Evolutionary conservation across 2,797 vertebrate genomes (phyloP), one percentile per base, ranked within the genome.

Genomic region (Acipenser transmontanus): DNA sequence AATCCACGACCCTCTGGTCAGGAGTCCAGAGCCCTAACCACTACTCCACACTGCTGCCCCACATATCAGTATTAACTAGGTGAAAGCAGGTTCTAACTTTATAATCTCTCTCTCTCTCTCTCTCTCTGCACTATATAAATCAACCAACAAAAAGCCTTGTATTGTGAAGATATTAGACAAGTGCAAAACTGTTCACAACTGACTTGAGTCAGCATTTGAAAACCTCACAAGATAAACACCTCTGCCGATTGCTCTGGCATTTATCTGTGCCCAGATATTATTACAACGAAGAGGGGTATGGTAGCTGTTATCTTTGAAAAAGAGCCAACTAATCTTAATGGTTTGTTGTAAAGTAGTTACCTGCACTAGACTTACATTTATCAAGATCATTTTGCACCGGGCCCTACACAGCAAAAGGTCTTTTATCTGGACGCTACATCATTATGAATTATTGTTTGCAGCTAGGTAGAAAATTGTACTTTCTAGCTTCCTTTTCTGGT

Each of bases 391-490:
- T 95, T 95, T 93, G 88, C 83, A 83, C 88, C 89, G 84, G 85
- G 87, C 88, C 85, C 86, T 88, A 84, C 88, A 85, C 85, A 84
- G 88, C 87, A 92, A 93, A 84, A 96, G 92, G 93, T 94, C 93
- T 84, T 93, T 93, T 96, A 95, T 97, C 94, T 85, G 82, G 88
- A 89, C 91, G 90, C 89, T 82, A 90, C 91, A 96, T 98, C 95
- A 92, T 94, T 95, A 94, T 97, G 95, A 98, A 98, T 97, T 96
- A 97, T 98, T 95, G 95, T 96, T 92, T 92, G 89, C 81, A 87
- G 93, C 93, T 93, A 95, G 92, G 94, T 98, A 92, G 95, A 97
- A 98, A 96, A 98, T 98, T 98, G 95, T 95, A 94, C 95, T 95
- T 95, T 94, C 93, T 93, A 92, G 92, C 93, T 92, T 90, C 79